Evolutionary conservation across 2,113 vertebrate genomes (phyloP), one percentile per base, ranked within the genome.

Genomic region (Hippopotamus amphibius): DNA sequence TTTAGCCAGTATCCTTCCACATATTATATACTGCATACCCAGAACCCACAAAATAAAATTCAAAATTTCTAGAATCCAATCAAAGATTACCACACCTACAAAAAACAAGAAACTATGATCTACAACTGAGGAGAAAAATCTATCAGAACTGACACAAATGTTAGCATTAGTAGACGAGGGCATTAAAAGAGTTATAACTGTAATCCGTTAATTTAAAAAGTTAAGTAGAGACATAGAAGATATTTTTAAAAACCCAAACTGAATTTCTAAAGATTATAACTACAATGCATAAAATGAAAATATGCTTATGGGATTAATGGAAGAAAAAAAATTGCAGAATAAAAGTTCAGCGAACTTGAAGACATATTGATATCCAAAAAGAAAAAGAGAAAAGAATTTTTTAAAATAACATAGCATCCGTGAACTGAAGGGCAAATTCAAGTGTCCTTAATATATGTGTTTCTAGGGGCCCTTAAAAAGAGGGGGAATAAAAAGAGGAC

Each of bases 211-310:
- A 74, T 74, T 96, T 63, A 66, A 72, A 86, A 95, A 53, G 30
- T 26, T 77, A 88, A 72, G 48, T 30, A 88, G 55, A 93, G 48
- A 92, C 24, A 80, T 5, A 48, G 19, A 88, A 57, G 11, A 76
- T 66, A 88, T 81, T 43, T 96, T 65, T 80, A 96, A 46, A 92
- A 21, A 69, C 3, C 22, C 11, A 74, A 93, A 83, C 3, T 95
- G 12, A 79, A 90, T 72, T 92, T 92, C 80, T 90, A 72, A 65
- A 92, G 21, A 79, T 72, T 86, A 82, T 57, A 85, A 74, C n/a
- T 48, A 83, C 4, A 92, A 30, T 37, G 12, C 6, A 21, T 77
- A 92, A 91, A 15, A 87, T 90, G 26, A 86, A 96, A 89, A 89
- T 61, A 61, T 1, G 43, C 12, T 88, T 22, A 71, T 83, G 9